Base-by-base conservation (phyloP, 2,888 invertebrate species). In the Ommatoiulus sabulosus region DNA sequence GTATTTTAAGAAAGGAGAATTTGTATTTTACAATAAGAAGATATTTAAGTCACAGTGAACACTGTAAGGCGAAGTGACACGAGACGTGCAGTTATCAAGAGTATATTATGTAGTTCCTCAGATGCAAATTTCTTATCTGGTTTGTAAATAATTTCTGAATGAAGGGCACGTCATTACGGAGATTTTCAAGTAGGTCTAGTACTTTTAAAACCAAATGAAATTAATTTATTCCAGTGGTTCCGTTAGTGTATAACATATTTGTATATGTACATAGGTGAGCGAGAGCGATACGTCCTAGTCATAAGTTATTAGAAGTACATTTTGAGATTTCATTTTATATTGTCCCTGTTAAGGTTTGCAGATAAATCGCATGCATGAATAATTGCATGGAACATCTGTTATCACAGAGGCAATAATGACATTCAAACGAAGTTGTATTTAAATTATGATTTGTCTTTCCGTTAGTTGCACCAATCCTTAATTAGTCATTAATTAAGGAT, bases 261-360 rank as follows among this genome's bases (percentile, higher is more conserved):
- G 57, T 57, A 12, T n/a, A n/a, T 57, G 57, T 57, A 57, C n/a
- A 57, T 57, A 57, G 57, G n/a, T 12, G 46, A 46, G 3, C n/a
- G 57, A 17, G 57, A 57, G 57, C n/a, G 57, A 57, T 57, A 57
- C 6, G n/a, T 57, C n/a, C 57, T 57, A 57, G 57, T 57, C 57
- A 57, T 4, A 57, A 57, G 57, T 57, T 57, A n/a, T 57, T 57
- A 57, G 57, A 57, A n/a, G 15, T 52, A 57, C 57, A 7, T 57
- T 57, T 57, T 57, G 57, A 57, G 57, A 57, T 57, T 57, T 57
- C n/a, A 17, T 17, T 57, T 57, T 57, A 57, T 17, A 35, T 35
- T 35, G 57, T 57, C 57, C 57, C 57, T 57, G 57, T n/a, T 57
- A 57, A 57, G 57, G 57, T 57, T n/a, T 57, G 57, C 57, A n/a